Evolutionary conservation across 1,140 invertebrate genomes (phyloP).

Genomic region (Drosophila ficusphila): DNA sequence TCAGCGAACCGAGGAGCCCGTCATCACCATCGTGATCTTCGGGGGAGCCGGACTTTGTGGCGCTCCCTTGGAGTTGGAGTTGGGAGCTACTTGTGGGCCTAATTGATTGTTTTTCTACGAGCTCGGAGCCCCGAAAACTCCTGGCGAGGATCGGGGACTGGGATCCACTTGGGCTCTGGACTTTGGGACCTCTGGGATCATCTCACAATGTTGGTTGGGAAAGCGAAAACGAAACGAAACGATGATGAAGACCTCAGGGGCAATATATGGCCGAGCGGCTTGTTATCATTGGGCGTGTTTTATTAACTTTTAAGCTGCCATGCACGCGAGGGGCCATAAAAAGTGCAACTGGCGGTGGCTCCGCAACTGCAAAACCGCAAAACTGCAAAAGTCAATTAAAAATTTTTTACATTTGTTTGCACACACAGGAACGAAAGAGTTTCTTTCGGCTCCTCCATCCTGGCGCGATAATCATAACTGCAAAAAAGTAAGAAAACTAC

Average conservation of each 20-base stretch:
- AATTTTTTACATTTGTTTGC: slow-evolving; percentile 83
- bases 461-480: slow-evolving; percentile 82
- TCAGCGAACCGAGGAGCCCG: slow-evolving; percentile 3
- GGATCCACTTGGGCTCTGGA: slow-evolving; percentile 1
- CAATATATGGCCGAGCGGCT: slow-evolving; percentile 71
- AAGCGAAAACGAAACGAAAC: slow-evolving; percentile 2
- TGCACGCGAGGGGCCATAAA: slow-evolving; percentile 80
- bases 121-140: slow-evolving; percentile 42
- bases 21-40: slow-evolving; percentile 15
- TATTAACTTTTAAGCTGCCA: slow-evolving; percentile 82
- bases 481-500: slow-evolving; percentile 81
- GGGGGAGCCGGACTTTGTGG: slow-evolving; percentile 25
- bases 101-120: slow-evolving; percentile 83
- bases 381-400: slow-evolving; percentile 82
- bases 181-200: slow-evolving; percentile 6
- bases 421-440: slow-evolving; percentile 45
- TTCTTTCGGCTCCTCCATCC: slow-evolving; percentile 14
- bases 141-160: slow-evolving; percentile 12
- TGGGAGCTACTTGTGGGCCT: slow-evolving; percentile 71
- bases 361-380: slow-evolving; percentile 14
- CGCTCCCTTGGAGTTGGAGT: slow-evolving; percentile 49
- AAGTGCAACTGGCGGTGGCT: slow-evolving; percentile 74
- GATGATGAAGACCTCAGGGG: slow-evolving; percentile 79
- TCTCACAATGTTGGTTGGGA: slow-evolving; percentile 39
- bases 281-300: slow-evolving; percentile 83